Percentiles rank a stretch among this genome's conserved stretches.
Conservation (phyloP, 2,888 invertebrate species). For the Hemithea aestivaria region DNA sequence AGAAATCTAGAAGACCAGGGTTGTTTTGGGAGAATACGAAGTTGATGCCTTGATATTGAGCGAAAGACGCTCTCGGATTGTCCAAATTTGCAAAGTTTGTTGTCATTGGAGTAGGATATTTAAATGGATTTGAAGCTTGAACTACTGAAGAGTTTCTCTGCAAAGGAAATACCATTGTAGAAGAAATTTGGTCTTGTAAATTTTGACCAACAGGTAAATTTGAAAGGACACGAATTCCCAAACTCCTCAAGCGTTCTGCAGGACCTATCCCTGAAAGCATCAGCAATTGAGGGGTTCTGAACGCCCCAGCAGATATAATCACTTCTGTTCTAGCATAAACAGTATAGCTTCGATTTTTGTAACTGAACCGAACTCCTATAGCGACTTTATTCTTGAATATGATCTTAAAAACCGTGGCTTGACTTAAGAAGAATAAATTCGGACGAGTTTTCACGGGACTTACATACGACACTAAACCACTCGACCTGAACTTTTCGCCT, state of each 20-base stretch:
- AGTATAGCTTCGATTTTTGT: conserved; percentile 31
- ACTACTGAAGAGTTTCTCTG: background rate
- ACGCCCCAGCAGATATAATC: conserved; percentile 60
- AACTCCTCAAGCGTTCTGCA: conserved; percentile 37
- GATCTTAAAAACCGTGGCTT: conserved; percentile 64
- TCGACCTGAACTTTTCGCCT: conserved; percentile 60
- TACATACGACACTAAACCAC: conserved; percentile 67
- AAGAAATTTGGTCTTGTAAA: conserved; percentile 60
- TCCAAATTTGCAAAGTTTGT: conserved; percentile 25
- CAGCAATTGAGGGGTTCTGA: conserved; percentile 65
- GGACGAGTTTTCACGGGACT: conserved; percentile 34
- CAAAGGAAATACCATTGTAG: conserved; percentile 32
- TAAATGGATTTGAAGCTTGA: conserved; percentile 18
- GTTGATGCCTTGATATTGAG: conserved; percentile 29
- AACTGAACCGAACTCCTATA: conserved; percentile 30
- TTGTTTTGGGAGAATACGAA: conserved; percentile 15
- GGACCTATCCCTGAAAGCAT: conserved; percentile 72
- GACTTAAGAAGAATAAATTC: conserved; percentile 55
- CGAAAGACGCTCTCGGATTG: conserved; percentile 23
- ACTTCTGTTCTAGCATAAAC: conserved; percentile 58
- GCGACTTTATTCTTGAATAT: conserved; percentile 56
- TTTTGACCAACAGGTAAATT: conserved; percentile 64
- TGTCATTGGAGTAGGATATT: conserved; percentile 25
- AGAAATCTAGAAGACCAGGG: conserved; percentile 15
- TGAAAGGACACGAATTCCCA: conserved; percentile 45